phyloP scores from a whole-genome alignment of 2,113 vertebrate species.

The Falco punctatus region DNA sequence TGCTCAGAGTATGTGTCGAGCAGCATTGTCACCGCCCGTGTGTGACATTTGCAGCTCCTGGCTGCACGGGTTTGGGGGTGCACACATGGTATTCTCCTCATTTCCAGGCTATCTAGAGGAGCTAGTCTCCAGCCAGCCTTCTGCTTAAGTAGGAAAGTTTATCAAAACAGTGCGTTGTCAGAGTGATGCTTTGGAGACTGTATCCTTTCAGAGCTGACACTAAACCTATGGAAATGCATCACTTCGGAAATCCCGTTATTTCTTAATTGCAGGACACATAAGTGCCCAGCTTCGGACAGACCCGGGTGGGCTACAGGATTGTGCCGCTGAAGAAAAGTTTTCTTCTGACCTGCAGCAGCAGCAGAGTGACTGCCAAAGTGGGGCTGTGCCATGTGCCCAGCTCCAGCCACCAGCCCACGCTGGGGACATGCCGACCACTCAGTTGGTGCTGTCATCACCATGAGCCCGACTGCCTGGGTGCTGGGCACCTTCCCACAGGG shows the following conservation, averaged over 20 bases:
- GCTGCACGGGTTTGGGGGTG: rapidly evolving
- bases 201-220: slow-evolving; percentile 24
- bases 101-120: neutral
- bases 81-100: rapidly evolving
- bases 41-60: neutral
- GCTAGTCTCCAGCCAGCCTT: neutral
- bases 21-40: rapidly evolving
- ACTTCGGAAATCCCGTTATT: slow-evolving; percentile 46
- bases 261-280: slow-evolving; percentile 55
- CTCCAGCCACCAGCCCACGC: rapidly evolving
- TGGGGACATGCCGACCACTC: rapidly evolving
- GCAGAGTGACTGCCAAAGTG: rapidly evolving
- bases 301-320: neutral
- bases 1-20: rapidly evolving
- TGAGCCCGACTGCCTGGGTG: rapidly evolving
- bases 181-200: slow-evolving; percentile 2
- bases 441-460: rapidly evolving
- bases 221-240: slow-evolving; percentile 60
- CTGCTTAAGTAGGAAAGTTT: neutral
- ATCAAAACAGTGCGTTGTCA: slow-evolving; percentile 41
- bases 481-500: neutral
- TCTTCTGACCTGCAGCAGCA: neutral
- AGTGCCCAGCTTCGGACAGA: slow-evolving; percentile 33
- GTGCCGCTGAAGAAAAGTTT: slow-evolving; percentile 28
- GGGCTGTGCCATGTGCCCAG: neutral